Evolutionary conservation across 2,888 invertebrate species (phyloP).

Genomic region (Drosophila macrospina): DNA sequence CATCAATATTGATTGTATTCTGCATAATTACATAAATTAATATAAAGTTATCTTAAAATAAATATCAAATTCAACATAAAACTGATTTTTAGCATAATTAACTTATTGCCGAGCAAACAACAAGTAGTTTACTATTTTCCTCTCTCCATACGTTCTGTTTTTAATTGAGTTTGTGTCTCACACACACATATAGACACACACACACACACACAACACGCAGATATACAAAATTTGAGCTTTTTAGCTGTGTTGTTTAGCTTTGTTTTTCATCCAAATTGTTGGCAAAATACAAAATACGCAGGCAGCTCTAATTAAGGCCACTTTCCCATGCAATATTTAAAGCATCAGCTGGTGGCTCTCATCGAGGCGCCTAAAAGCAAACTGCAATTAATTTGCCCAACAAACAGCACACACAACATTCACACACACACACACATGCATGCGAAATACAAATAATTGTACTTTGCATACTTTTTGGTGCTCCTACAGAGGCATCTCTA

Average conservation of each 20-base stretch:
- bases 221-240: constrained; percentile 11
- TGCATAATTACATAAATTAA: constrained; percentile 1
- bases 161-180: constrained; percentile 23
- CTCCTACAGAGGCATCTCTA: background rate
- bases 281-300: constrained; percentile 40
- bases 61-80: constrained; percentile 1
- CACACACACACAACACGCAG: background rate
- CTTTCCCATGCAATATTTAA: constrained; percentile 62
- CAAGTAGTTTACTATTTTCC: background rate
- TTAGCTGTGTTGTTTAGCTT: constrained; percentile 21
- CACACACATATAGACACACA: background rate
- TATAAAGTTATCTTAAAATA: background rate
- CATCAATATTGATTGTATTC: constrained; percentile 2
- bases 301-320: constrained; percentile 59
- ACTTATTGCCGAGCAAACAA: constrained; percentile 10
- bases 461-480: constrained; percentile 44
- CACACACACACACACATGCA: background rate
- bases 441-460: constrained; percentile 40
- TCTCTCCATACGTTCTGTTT: background rate
- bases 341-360: constrained; percentile 40
- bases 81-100: constrained; percentile 11
- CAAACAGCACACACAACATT: constrained; percentile 1
- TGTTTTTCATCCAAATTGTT: constrained; percentile 16
- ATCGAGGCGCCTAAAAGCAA: constrained; percentile 41
- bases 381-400: constrained; percentile 70